Conservation (phyloP, 2,888 invertebrate species). For the Pollenia griseotomentosa region DNA sequence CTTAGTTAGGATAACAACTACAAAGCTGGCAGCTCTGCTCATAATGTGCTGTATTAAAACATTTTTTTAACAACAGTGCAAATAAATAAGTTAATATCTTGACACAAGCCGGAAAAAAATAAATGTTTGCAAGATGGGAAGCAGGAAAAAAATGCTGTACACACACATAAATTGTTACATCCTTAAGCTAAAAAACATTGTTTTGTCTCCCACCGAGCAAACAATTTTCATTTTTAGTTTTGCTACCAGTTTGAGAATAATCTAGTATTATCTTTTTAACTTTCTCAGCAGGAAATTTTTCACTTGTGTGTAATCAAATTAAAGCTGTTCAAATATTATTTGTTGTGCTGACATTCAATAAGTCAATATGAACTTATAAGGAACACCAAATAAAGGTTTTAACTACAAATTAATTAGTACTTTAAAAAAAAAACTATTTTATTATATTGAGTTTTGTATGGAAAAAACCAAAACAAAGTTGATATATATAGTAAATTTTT, state of each 20-base stretch:
- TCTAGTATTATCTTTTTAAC: background rate
- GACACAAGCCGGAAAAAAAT: background rate
- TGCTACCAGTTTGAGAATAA: background rate
- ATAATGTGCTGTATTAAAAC: background rate
- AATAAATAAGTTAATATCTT: slow-evolving; percentile 1
- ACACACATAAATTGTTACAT: background rate
- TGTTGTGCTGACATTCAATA: background rate
- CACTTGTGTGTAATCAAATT: background rate
- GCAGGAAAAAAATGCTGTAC: background rate
- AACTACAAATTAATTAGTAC: too few species aligned
- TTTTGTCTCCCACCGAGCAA: background rate
- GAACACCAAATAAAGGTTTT: too few species aligned
- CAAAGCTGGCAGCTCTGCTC: background rate
- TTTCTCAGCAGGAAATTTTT: slow-evolving; percentile 3
- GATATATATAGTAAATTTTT: too few species aligned
- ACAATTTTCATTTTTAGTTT: background rate
- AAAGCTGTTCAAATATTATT: background rate
- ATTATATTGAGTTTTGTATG: too few species aligned
- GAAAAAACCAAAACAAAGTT: too few species aligned
- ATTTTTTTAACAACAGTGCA: background rate
- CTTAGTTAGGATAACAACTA: too few species aligned
- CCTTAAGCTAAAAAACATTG: background rate
- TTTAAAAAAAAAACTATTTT: too few species aligned
- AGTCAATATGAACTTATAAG: background rate
- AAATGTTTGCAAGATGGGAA: background rate